Evolutionary conservation across 2,888 invertebrate genomes (phyloP), one percentile per base, ranked within the genome.

Genomic region (Podotricha telesiphe): DNA sequence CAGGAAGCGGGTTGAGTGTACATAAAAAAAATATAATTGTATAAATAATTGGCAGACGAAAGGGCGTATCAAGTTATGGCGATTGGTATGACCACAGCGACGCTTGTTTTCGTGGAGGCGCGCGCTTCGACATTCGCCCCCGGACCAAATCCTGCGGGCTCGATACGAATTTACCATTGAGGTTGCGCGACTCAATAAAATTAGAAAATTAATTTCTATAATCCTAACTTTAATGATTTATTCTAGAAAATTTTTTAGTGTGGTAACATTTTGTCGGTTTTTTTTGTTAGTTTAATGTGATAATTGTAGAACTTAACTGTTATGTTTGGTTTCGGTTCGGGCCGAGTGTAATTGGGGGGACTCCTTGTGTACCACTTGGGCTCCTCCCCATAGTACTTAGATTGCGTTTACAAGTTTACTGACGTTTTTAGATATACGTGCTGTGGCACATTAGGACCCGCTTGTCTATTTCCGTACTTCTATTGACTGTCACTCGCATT

Each of bases 171-270:
- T 87, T 83, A 82, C 79, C 78, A 73, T 80, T 80, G 83, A 82
- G 77, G 82, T 75, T 79, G 77, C 83, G 86, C 75, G 85, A 78
- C 84, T 82, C 80, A 74, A 73, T 77, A 77, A 55, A 76, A 80
- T 84, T 89, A 89, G 89, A 78, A 72, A 88, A 88, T 85, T 88
- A 79, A 83, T 88, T 86, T 88, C 55, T 34, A 84, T 81, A 78
- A 76, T 75, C 80, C 77, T 83, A 80, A 79, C 79, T 80, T 82
- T 82, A 78, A 81, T 80, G 73, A 82, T 82, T 84, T 82, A 80
- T 86, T 83, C 80, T 91, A 92, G 91, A 84, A 84, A 92, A 92
- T 89, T 91, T 86, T 91, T 91, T 89, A 88, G 90, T 84, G 86
- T 89, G 84, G 86, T 89, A 88, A 86, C 80, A 82, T 82, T 87